Percentiles rank a stretch among this genome's conserved stretches.
Conservation (phyloP, 2,888 invertebrate genomes). For the Stomorhina lunata region DNA sequence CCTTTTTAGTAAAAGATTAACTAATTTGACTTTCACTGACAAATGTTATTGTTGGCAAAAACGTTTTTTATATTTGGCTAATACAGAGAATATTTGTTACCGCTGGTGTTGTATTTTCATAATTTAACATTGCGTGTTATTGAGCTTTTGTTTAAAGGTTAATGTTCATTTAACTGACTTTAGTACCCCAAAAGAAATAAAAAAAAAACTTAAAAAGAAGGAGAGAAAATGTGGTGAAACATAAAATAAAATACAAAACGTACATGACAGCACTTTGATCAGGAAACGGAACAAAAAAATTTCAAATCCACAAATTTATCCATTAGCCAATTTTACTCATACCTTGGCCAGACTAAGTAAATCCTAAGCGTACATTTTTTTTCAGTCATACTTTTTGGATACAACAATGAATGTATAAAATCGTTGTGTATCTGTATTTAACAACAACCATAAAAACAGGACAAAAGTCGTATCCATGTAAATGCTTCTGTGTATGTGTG, state of each 20-base stretch:
- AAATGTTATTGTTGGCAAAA: conserved; percentile 19
- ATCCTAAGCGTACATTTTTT: conserved; percentile 14
- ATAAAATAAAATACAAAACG: conserved; percentile 8
- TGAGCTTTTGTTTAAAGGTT: conserved; percentile 53
- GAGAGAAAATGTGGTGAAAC: neutral
- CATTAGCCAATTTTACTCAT: neutral
- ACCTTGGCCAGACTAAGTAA: conserved; percentile 34
- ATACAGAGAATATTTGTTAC: neutral
- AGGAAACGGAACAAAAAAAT: neutral
- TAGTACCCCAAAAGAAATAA: neutral
- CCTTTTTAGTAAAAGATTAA: conserved; percentile 32
- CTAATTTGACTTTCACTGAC: conserved; percentile 53
- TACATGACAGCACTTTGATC: conserved; percentile 58
- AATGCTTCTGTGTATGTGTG: neutral
- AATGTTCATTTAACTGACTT: conserved; percentile 53
- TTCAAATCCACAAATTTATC: neutral
- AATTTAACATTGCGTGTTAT: conserved; percentile 43
- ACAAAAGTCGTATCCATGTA: neutral
- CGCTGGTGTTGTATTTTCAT: neutral
- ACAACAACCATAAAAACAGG: conserved; percentile 40
- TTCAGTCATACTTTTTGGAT: conserved; percentile 1
- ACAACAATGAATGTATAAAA: neutral
- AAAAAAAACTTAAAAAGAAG: neutral
- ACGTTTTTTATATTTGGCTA: neutral
- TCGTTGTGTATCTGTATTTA: conserved; percentile 18